A percentile compares a stretch with the other conserved stretches of the same genome.
Evolutionary conservation across 1,140 invertebrate species (phyloP).

Genomic region (Argopecten irradians): DNA sequence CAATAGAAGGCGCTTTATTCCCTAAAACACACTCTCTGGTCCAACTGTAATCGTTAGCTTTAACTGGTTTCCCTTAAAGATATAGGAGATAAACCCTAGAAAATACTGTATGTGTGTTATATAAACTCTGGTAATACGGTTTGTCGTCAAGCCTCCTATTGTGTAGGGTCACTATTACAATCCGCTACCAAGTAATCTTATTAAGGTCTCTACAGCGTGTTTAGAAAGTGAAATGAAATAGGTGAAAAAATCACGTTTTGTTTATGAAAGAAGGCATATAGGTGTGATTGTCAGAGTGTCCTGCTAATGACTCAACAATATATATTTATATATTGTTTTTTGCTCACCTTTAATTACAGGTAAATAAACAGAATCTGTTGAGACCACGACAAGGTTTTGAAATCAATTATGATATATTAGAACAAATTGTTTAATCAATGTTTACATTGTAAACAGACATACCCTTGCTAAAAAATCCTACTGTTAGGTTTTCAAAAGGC

Average conservation of each 20-base stretch:
- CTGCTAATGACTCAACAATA: background rate
- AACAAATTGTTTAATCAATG: background rate
- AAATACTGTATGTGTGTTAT: background rate
- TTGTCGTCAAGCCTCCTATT: too few relatives aligned
- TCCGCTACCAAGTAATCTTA: too few relatives aligned
- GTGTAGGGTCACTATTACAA: too few relatives aligned
- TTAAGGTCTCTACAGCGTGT: too few relatives aligned
- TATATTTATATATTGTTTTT: background rate
- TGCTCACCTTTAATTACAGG: background rate
- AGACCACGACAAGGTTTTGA: background rate
- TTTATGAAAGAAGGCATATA: too few relatives aligned
- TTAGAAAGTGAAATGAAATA: too few relatives aligned
- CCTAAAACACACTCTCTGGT: background rate
- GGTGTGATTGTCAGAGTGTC: too few relatives aligned
- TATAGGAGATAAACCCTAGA: background rate
- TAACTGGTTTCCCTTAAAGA: background rate
- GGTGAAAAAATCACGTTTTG: too few relatives aligned
- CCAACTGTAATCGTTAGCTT: background rate
- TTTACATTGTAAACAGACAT: background rate
- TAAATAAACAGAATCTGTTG: slow-evolving; percentile 11
- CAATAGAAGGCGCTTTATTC: background rate
- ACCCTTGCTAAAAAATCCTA: background rate
- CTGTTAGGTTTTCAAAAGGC: background rate
- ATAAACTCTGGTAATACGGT: too few relatives aligned
- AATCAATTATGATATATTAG: background rate